These are phyloP conservation scores for Lontra canadensis DNA, from an alignment of 2,113 vertebrate genomes.

Conservation along the genomic window DNA sequence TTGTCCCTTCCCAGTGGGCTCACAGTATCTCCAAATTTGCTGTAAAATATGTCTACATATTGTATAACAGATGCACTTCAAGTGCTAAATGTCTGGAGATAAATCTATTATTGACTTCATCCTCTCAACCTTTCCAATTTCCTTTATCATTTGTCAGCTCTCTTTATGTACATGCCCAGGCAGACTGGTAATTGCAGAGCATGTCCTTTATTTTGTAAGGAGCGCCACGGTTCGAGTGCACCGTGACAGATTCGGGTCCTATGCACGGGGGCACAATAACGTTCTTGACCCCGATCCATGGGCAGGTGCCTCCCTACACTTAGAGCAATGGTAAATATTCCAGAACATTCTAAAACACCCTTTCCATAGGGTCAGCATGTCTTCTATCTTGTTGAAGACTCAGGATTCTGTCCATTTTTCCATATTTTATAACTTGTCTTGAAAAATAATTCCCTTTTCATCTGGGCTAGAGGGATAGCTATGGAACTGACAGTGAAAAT, in stretches of 20 bases:
- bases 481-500: not conserved
- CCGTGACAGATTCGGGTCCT: not conserved
- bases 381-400: not conserved
- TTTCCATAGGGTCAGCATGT: not conserved
- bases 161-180: constrained; percentile 68
- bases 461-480: not conserved
- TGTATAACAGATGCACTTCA: constrained; percentile 82
- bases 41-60: constrained; percentile 83
- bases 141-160: constrained; percentile 81
- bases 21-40: constrained; percentile 81
- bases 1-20: constrained; percentile 81
- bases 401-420: not conserved
- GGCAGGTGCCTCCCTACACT: not conserved
- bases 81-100: constrained; percentile 83
- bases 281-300: not conserved
- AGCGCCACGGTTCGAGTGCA: constrained; percentile 26
- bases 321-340: not conserved
- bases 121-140: constrained; percentile 81
- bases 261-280: not conserved
- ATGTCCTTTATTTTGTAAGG: constrained; percentile 29
- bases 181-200: constrained; percentile 68
- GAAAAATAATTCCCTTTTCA: constrained; percentile 3
- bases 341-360: not conserved
- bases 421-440: not conserved
- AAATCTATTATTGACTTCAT: constrained; percentile 83